A percentile compares a stretch with the other conserved stretches of the same genome.
Evolutionary conservation across 2,797 vertebrate genomes (phyloP).

Genomic region (Phataginus tetradactyla): DNA sequence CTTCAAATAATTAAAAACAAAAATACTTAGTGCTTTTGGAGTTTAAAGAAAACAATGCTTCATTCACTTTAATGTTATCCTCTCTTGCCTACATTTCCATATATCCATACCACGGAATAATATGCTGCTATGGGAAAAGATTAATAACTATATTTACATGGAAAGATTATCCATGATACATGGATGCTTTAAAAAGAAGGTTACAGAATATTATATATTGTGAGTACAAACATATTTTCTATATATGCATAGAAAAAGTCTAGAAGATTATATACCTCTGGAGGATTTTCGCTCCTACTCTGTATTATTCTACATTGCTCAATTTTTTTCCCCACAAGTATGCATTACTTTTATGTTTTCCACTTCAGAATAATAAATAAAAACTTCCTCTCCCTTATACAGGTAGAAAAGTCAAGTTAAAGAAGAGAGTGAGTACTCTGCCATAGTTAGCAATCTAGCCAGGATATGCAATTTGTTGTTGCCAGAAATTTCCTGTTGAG

Average conservation of each 20-base stretch:
- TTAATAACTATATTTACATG: not conserved
- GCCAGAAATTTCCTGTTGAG: conserved; percentile 41
- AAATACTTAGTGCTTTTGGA: conserved; percentile 12
- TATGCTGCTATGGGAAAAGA: conserved; percentile 4
- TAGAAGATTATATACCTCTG: not conserved
- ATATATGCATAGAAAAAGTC: not conserved
- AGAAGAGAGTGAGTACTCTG: not conserved
- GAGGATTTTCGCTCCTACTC: not conserved
- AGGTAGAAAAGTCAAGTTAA: conserved; percentile 40
- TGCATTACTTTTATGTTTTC: conserved; percentile 6
- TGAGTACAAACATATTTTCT: not conserved
- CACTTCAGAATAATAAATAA: conserved; percentile 27
- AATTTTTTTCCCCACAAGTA: not conserved
- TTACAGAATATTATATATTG: not conserved
- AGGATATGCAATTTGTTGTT: not conserved
- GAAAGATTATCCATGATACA: not conserved
- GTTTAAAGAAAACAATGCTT: conserved; percentile 30
- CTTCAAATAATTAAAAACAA: conserved; percentile 32
- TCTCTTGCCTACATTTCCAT: not conserved
- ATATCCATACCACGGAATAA: not conserved
- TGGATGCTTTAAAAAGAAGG: conserved; percentile 19
- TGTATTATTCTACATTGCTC: conserved; percentile 19
- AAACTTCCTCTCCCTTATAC: not conserved
- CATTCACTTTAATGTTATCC: conserved; percentile 20
- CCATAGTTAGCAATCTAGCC: not conserved